These are phyloP conservation scores for Zootermopsis nevadensis DNA, from an alignment of 2,888 invertebrate genomes.

Conservation along the genomic window DNA sequence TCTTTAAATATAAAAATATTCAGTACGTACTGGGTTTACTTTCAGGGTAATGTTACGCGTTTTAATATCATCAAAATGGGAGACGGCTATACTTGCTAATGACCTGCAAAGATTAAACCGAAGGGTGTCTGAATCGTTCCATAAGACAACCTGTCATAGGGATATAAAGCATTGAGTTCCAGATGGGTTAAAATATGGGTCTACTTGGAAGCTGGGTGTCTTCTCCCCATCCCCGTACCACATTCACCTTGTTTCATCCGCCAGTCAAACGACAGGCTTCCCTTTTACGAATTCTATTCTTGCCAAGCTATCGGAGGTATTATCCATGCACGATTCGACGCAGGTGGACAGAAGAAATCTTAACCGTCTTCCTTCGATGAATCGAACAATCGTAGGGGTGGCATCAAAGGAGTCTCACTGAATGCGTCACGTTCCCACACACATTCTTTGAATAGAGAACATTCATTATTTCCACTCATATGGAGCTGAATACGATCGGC, in stretches of 20 bases:
- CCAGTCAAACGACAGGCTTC: not conserved
- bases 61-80: too few relatives aligned
- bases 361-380: conserved; percentile 37
- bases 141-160: too few relatives aligned
- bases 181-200: too few relatives aligned
- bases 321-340: conserved; percentile 20
- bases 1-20: too few relatives aligned
- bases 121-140: too few relatives aligned
- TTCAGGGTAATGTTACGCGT: too few relatives aligned
- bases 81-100: too few relatives aligned
- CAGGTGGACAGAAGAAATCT: conserved; percentile 24
- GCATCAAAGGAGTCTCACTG: conserved; percentile 34
- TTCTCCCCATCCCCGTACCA: not conserved
- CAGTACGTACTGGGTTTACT: too few relatives aligned
- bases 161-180: too few relatives aligned
- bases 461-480: conserved; percentile 31
- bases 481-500: conserved; percentile 37
- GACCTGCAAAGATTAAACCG: too few relatives aligned
- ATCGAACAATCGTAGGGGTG: conserved; percentile 38
- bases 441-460: conserved; percentile 30
- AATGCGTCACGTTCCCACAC: conserved; percentile 9
- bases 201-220: too few relatives aligned
- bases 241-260: not conserved
- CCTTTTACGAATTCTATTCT: not conserved
- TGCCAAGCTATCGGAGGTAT: conserved; percentile 1